A percentile compares a stretch with the other conserved stretches of the same genome.
phyloP scores from a whole-genome alignment of 2,888 invertebrate genomes.

The Dryobota labecula region DNA sequence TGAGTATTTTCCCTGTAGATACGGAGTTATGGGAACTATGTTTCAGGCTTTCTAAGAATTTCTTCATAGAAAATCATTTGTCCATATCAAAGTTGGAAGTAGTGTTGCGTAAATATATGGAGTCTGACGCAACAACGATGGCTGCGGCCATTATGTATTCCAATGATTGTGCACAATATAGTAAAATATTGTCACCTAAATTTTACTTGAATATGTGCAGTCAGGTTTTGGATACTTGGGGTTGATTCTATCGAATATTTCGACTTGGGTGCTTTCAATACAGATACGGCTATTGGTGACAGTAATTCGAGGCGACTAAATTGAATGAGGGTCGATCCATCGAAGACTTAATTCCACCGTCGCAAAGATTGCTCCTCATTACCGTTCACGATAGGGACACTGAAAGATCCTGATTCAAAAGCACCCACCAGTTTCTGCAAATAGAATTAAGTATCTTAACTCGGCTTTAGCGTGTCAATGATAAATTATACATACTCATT shows the following conservation, averaged over 20 bases:
- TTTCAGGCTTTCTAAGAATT: slow-evolving; percentile 83
- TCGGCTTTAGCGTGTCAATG: slow-evolving; percentile 12
- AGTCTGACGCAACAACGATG: slow-evolving; percentile 85
- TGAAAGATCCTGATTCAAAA: neutral
- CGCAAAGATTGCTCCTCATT: neutral
- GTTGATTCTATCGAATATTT: slow-evolving; percentile 66
- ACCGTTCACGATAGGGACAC: no score
- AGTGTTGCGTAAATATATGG: slow-evolving; percentile 90
- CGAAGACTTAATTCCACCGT: neutral
- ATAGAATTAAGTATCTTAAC: neutral
- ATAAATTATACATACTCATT: slow-evolving; percentile 19
- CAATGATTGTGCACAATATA: slow-evolving; percentile 85
- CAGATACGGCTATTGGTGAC: neutral
- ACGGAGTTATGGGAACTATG: slow-evolving; percentile 84
- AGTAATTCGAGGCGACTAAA: neutral
- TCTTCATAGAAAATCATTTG: slow-evolving; percentile 82
- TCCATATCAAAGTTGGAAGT: slow-evolving; percentile 88
- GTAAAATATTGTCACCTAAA: slow-evolving; percentile 84
- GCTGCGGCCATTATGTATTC: slow-evolving; percentile 88
- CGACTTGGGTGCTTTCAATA: slow-evolving; percentile 8
- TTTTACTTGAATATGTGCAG: slow-evolving; percentile 88
- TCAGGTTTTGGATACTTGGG: slow-evolving; percentile 87
- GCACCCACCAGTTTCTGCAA: neutral
- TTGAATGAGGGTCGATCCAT: neutral
- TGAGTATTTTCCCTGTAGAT: slow-evolving; percentile 83